Percentiles rank a stretch among this genome's conserved stretches.
Evolutionary conservation across 64 coral and sea anemone genomes (phyloP).

Genomic region (Catalaphyllia jardinei): DNA sequence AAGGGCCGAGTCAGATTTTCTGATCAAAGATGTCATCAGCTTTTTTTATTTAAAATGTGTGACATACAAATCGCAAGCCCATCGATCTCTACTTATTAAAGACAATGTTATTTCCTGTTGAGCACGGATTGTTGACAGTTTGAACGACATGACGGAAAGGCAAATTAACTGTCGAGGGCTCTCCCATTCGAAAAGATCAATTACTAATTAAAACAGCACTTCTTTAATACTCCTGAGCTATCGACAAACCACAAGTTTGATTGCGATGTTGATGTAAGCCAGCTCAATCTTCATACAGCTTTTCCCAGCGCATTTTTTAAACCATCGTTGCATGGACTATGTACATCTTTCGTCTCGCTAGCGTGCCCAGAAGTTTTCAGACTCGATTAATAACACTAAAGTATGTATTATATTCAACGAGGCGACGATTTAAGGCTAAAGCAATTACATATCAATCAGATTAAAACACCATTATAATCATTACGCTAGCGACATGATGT

Average conservation of each 20-base stretch:
- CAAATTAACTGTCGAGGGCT: background rate
- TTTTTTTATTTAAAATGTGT: background rate
- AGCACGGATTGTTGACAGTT: background rate
- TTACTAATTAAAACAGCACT: constrained; percentile 46
- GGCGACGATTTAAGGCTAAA: background rate
- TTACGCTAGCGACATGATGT: background rate
- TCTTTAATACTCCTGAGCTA: background rate
- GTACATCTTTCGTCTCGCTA: background rate
- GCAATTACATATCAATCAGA: background rate
- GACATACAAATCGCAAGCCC: background rate
- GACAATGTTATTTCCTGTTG: constrained; percentile 3
- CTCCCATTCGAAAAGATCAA: background rate
- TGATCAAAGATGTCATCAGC: no score
- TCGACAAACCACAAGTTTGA: background rate
- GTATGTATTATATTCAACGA: background rate
- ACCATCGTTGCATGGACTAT: no score
- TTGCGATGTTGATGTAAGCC: background rate
- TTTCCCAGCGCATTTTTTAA: background rate
- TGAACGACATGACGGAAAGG: background rate
- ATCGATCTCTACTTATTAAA: background rate
- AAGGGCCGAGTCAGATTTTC: no score
- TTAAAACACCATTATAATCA: background rate
- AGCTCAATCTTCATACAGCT: no score
- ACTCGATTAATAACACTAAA: background rate
- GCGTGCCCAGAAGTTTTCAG: background rate